Conservation (phyloP, 1,140 invertebrate genomes). For the Rhagoletis pomonella region DNA sequence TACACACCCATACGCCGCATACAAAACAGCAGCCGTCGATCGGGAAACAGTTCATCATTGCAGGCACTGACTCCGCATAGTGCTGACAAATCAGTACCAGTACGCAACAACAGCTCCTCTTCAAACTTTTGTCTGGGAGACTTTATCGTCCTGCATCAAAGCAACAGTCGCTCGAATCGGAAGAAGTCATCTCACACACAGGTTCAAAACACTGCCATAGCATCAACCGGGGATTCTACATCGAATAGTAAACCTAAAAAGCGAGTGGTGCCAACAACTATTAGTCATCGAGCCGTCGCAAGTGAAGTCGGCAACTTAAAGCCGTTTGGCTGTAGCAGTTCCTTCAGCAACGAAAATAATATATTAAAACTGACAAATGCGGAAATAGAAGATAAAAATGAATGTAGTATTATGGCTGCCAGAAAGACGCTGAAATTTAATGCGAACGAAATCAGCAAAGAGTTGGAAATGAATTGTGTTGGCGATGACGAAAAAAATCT, state of each 20-base stretch:
- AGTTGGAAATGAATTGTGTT: constrained; percentile 55
- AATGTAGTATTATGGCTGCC: constrained; percentile 64
- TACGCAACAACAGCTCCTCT: constrained; percentile 38
- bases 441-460: constrained; percentile 63
- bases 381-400: constrained; percentile 66
- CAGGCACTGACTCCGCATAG: constrained; percentile 24
- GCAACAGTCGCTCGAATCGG: constrained; percentile 63
- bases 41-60: constrained; percentile 35
- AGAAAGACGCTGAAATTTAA: constrained; percentile 63
- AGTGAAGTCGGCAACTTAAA: background rate
- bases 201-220: background rate
- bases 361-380: constrained; percentile 64
- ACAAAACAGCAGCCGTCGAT: constrained; percentile 22
- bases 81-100: background rate
- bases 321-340: constrained; percentile 66
- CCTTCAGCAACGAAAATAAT: constrained; percentile 72
- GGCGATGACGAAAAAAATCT: constrained; percentile 8
- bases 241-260: constrained; percentile 63
- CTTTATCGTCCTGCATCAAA: constrained; percentile 59
- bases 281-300: constrained; percentile 52
- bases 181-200: constrained; percentile 56
- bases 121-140: constrained; percentile 68
- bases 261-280: constrained; percentile 69
- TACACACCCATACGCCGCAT: constrained; percentile 53
- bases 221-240: background rate